Evolutionary conservation across 53 echinoderm and acorn worm species (phyloP), one percentile per base, ranked within the genome.

Genomic region (Holothuria leucospilota): DNA sequence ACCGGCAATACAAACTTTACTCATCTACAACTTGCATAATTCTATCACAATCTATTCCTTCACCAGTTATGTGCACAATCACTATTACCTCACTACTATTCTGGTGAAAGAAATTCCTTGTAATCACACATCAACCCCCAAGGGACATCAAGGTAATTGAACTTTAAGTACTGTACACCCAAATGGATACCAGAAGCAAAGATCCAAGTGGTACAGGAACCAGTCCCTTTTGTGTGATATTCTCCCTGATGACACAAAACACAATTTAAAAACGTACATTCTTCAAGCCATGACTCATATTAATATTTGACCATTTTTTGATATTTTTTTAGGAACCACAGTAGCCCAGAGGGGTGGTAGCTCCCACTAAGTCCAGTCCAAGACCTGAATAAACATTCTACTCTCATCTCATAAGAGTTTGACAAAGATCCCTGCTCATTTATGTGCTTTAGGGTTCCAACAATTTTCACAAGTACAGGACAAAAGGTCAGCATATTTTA

Each of bases 131-230:
- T 56, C 56, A 56, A 4, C 16, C 56, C 56, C 6, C n/a, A 39
- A 20, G 72, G 42, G 40, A 72, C 42, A 72, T 72, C 46, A 72
- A 72, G 72, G 72, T 72, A 72, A 72, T 24, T 72, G 72, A 72
- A 72, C 72, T 72, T 72, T 72, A 46, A 72, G 42, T 46, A n/a
- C n/a, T n/a, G n/a, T n/a, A 72, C 23, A 72, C 39, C 72, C 72
- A 39, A 72, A 23, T 39, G 40, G 72, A 14, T 46, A 72, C 9
- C 72, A 39, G 23, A 72, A 23, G 40, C 56, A 56, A 56, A 56
- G 56, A 56, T 56, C 56, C 28, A 13, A 41, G 34, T 6, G 18
- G 40, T 16, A 42, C 5, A 30, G 34, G 39, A 39, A 72, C n/a
- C 34, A 72, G 39, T 42, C 72, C 72, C 72, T 38, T 46, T 72